These are phyloP conservation scores for Ips typographus DNA, from an alignment of 1,140 invertebrate species.

Conservation along the genomic window DNA sequence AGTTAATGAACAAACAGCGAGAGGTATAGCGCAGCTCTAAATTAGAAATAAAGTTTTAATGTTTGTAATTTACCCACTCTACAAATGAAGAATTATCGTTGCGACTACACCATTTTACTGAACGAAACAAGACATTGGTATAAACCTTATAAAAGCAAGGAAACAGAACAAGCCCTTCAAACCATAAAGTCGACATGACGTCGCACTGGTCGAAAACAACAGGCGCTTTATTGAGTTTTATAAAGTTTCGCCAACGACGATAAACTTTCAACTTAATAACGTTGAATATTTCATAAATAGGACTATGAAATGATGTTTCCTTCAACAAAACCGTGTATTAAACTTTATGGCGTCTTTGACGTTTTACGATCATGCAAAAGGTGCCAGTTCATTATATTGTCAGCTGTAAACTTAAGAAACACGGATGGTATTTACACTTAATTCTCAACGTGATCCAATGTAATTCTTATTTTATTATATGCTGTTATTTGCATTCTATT, in stretches of 20 bases:
- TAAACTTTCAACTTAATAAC: conserved; percentile 2
- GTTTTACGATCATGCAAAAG: not conserved
- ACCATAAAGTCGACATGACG: too few species aligned
- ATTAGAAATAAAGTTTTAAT: conserved; percentile 33
- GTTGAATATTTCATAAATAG: conserved; percentile 5
- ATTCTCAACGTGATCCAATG: too few species aligned
- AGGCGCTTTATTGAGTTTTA: not conserved
- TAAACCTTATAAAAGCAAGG: too few species aligned
- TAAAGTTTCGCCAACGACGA: not conserved
- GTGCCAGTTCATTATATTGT: not conserved
- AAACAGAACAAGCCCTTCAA: too few species aligned
- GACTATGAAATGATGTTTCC: not conserved
- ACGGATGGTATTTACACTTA: too few species aligned
- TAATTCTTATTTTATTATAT: too few species aligned
- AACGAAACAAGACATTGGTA: too few species aligned
- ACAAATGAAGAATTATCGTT: conserved; percentile 31
- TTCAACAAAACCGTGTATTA: not conserved
- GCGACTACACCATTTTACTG: not conserved
- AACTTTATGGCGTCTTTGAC: not conserved
- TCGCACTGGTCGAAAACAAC: not conserved
- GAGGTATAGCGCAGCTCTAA: conserved; percentile 10
- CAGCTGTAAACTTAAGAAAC: not conserved
- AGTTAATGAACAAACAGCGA: conserved; percentile 23
- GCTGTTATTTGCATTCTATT: too few species aligned
- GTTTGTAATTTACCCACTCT: conserved; percentile 16